Conservation (phyloP, 1,140 invertebrate genomes). For the Hypothenemus hampei region DNA sequence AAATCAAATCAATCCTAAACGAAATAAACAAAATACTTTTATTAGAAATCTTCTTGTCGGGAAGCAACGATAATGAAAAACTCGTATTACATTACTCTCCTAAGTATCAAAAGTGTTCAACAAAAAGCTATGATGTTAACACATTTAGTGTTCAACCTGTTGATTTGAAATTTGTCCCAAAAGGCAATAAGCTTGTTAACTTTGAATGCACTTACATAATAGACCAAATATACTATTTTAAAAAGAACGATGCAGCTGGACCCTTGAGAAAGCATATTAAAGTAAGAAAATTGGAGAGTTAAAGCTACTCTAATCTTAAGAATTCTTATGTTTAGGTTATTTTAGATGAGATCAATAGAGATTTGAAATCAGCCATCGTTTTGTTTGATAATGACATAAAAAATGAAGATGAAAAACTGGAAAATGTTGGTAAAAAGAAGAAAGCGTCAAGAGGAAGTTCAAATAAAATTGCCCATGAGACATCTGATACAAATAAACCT, state of each 20-base stretch:
- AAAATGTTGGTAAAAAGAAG: slow-evolving; percentile 52
- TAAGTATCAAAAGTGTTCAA: slow-evolving; percentile 44
- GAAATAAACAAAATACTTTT: slow-evolving; percentile 53
- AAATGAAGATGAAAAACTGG: slow-evolving; percentile 50
- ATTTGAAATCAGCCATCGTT: slow-evolving; percentile 41
- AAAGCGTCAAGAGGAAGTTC: slow-evolving; percentile 45
- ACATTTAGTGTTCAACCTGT: slow-evolving; percentile 49
- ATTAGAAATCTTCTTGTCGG: slow-evolving; percentile 55
- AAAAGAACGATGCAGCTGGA: slow-evolving; percentile 28
- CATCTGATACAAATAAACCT: slow-evolving; percentile 33
- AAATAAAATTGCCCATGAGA: slow-evolving; percentile 28
- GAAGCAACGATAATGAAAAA: slow-evolving; percentile 49
- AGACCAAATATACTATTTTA: slow-evolving; percentile 47
- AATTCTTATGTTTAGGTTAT: slow-evolving; percentile 48
- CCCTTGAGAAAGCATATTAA: slow-evolving; percentile 39
- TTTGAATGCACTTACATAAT: slow-evolving; percentile 66
- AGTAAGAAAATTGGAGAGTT: slow-evolving; percentile 27
- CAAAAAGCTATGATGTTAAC: slow-evolving; percentile 49
- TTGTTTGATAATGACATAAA: slow-evolving; percentile 46
- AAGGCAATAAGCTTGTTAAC: slow-evolving; percentile 60
- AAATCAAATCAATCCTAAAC: slow-evolving; percentile 54
- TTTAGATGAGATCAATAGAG: slow-evolving; percentile 51
- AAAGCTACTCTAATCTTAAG: neutral
- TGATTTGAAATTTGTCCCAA: slow-evolving; percentile 61
- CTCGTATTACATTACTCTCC: slow-evolving; percentile 52